Base-by-base conservation (phyloP, 2,113 vertebrate genomes). In the Bos indicus region DNA sequence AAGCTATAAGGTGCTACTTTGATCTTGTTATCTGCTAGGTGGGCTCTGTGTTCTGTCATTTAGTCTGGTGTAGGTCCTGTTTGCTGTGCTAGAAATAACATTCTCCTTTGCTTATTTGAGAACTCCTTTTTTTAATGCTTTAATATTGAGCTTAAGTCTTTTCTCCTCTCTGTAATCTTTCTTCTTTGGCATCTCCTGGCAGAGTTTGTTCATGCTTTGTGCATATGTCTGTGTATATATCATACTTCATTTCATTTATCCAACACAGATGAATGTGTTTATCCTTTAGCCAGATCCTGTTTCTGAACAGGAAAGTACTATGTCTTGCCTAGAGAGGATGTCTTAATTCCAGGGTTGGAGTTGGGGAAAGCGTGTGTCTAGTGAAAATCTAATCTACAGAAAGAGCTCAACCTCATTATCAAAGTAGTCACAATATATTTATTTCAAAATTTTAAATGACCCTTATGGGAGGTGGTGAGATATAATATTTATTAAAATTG, bases 401-500 rank as follows among this genome's bases (percentile, higher is more conserved):
- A 90, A 60, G 54, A 96, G 43, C 7, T 80, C 46, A 33, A 21
- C 60, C 46, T 81, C 67, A 12, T 87, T 46, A 54, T 88, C 36
- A 62, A 59, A 60, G 5, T 54, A 48, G 36, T 94, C 52, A 84
- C 5, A 67, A 26, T 88, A 74, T 95, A 81, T 96, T 97, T 96
- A 59, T 91, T 91, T 92, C 48, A 52, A 46, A 85, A 51, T 83
- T 92, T 43, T 93, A 88, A 87, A 80, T 87, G 74, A 94, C 15
- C 9, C 28, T 28, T 33, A 93, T 52, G 54, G 48, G 46, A 94
- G 28, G 26, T 13, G 0, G 43, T 94, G 67, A 74, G 14, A 51
- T 93, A 87, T 26, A 43, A 26, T 94, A 57, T 84, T 52, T 94
- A 67, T 84, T 52, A 91, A 97, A 90, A 83, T 94, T 97, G 51